phyloP scores from a whole-genome alignment of 2,113 vertebrate species.

The Excalfactoria chinensis region DNA sequence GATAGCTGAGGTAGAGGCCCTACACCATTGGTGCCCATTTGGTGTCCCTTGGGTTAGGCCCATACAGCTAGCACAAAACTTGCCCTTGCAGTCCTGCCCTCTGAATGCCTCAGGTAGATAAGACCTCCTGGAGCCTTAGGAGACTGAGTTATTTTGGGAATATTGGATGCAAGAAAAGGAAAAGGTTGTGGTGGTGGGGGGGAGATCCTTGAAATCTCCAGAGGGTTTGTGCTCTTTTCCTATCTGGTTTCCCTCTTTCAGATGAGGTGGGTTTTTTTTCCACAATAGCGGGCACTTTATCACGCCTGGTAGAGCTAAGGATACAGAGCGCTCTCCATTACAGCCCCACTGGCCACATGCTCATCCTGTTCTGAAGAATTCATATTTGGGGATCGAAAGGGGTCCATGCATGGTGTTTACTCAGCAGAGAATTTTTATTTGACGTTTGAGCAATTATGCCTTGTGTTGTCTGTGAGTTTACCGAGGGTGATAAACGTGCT shows the following conservation, averaged over 20 bases:
- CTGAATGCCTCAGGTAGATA: not conserved
- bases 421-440: slow-evolving; percentile 58
- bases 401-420: slow-evolving; percentile 24
- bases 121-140: not conserved
- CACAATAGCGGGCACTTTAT: slow-evolving; percentile 33
- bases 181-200: too few relatives aligned
- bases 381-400: slow-evolving; percentile 69
- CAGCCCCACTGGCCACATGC: slow-evolving; percentile 18
- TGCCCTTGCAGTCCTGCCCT: not conserved
- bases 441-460: slow-evolving; percentile 52
- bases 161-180: not conserved
- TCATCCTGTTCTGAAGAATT: slow-evolving; percentile 56
- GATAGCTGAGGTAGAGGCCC: slow-evolving; percentile 38
- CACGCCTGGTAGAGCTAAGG: slow-evolving; percentile 39
- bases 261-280: not conserved
- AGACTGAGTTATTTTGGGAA: slow-evolving; percentile 5
- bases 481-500: slow-evolving; percentile 33
- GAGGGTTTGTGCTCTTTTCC: slow-evolving; percentile 28
- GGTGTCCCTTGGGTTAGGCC: not conserved
- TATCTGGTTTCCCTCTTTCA: slow-evolving; percentile 70
- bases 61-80: not conserved
- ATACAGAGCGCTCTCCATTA: slow-evolving; percentile 35
- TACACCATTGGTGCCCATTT: fast-evolving
- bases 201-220: not conserved
- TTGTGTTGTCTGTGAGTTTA: slow-evolving; percentile 35